Conservation (phyloP, 2,113 vertebrate species). For the Diphyllodes magnificus region DNA sequence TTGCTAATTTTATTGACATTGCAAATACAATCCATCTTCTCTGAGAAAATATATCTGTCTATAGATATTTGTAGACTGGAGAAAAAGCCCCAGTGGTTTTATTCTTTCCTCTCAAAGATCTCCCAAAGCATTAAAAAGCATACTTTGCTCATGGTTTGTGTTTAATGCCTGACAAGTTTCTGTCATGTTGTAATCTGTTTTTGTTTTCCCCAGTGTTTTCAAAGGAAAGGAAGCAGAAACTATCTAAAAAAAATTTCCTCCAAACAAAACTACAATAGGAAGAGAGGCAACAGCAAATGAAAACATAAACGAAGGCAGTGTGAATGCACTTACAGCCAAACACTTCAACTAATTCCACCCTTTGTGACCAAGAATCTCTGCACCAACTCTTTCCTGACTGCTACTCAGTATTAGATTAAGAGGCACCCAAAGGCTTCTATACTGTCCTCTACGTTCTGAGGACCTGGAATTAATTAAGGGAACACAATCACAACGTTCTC, state of each 20-base stretch:
- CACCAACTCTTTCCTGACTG: neutral
- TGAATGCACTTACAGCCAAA: neutral
- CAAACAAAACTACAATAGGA: neutral
- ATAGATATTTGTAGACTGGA: neutral
- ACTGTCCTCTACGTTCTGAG: rapidly evolving
- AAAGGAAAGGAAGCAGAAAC: neutral
- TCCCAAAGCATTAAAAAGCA: neutral
- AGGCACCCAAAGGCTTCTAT: neutral
- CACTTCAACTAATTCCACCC: neutral
- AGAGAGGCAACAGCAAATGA: neutral
- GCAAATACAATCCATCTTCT: neutral
- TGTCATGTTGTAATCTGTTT: neutral
- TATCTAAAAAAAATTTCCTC: neutral
- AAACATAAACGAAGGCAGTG: neutral
- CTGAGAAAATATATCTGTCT: neutral
- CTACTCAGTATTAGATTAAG: neutral
- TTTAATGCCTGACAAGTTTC: neutral
- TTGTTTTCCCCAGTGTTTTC: neutral
- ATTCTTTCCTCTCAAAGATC: neutral
- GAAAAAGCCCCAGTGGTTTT: neutral
- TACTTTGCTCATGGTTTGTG: neutral
- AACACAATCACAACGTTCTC: rapidly evolving
- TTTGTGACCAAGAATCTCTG: neutral
- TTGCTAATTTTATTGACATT: conserved; percentile 18
- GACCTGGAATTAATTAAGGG: neutral